A percentile compares a stretch with the other conserved stretches of the same genome.
These are phyloP conservation scores for Cassiopea xamachana DNA, from an alignment of 30 jellyfish, hydroid and myxozoan species.

Conservation along the genomic window DNA sequence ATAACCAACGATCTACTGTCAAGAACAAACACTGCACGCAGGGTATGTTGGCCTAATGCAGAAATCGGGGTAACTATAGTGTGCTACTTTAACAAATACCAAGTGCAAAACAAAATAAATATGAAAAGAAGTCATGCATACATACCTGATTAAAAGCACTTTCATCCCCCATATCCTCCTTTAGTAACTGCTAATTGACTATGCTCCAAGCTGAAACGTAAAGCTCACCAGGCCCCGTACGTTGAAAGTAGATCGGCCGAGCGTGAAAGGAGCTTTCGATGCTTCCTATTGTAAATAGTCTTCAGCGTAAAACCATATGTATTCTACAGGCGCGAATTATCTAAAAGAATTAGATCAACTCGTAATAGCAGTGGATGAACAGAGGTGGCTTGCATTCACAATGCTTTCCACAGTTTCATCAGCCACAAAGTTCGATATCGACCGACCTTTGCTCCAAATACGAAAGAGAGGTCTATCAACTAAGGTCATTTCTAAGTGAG, in stretches of 20 bases:
- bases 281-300: neutral
- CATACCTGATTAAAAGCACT: slow-evolving; percentile 15
- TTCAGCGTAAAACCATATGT: neutral
- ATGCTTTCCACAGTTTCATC: neutral
- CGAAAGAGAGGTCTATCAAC: slow-evolving; percentile 29
- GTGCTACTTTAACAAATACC: neutral
- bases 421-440: neutral
- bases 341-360: neutral
- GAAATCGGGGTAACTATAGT: neutral
- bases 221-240: neutral
- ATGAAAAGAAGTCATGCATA: neutral
- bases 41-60: neutral
- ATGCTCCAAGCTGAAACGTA: neutral
- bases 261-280: neutral
- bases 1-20: neutral
- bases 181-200: neutral
- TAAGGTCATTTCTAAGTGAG: too few species aligned
- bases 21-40: neutral
- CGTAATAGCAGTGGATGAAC: neutral
- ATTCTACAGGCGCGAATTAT: neutral
- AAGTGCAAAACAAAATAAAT: too few species aligned
- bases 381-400: neutral
- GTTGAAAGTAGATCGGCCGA: neutral
- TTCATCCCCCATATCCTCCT: slow-evolving; percentile 32
- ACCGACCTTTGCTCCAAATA: slow-evolving; percentile 48